A percentile compares a stretch with the other conserved stretches of the same genome.
These are phyloP conservation scores for Borostomias antarcticus DNA, from an alignment of 2,797 vertebrate genomes.

Conservation along the genomic window DNA sequence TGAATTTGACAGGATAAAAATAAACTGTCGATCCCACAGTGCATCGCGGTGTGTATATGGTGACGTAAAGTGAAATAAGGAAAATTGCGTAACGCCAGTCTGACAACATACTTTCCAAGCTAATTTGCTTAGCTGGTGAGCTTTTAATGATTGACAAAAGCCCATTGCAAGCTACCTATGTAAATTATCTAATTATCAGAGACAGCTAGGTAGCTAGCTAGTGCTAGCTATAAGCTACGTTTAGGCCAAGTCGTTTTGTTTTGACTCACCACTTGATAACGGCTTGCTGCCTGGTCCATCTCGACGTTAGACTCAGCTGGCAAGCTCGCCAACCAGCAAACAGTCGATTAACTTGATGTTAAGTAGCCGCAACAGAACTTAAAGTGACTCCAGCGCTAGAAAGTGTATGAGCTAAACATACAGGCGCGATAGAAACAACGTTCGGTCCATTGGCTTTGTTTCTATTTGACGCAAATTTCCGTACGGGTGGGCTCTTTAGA, in stretches of 20 bases:
- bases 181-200: not conserved
- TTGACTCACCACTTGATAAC: slow-evolving; percentile 19
- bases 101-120: too few relatives aligned
- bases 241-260: not conserved
- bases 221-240: not conserved
- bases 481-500: not conserved
- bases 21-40: too few relatives aligned
- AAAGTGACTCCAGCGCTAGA: not conserved
- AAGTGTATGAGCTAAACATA: not conserved
- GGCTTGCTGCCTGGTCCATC: slow-evolving; percentile 20
- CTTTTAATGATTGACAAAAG: too few relatives aligned
- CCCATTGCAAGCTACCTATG: too few relatives aligned
- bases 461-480: not conserved
- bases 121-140: too few relatives aligned
- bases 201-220: not conserved
- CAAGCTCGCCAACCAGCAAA: slow-evolving; percentile 10
- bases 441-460: not conserved
- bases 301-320: slow-evolving; percentile 16
- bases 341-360: not conserved
- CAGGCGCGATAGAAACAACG: not conserved
- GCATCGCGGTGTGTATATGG: too few relatives aligned
- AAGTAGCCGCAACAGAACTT: not conserved
- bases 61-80: too few relatives aligned
- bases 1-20: too few relatives aligned
- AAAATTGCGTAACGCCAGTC: too few relatives aligned